Conservation (phyloP, 2,113 vertebrate species). For the Scytalopus superciliaris region DNA sequence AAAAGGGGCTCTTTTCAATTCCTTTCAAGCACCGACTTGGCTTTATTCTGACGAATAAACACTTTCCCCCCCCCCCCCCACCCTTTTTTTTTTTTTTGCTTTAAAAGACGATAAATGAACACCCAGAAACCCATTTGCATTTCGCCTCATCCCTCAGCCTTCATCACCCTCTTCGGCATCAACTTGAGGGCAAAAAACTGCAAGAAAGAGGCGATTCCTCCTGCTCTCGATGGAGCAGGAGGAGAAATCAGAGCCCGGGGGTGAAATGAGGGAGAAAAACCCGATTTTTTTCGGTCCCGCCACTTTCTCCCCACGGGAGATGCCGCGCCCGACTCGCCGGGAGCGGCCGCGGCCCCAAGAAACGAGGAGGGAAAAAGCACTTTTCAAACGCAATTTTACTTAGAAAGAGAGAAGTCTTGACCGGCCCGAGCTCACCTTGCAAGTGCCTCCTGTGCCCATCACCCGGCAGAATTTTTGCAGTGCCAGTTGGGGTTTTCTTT, state of each 20-base stretch:
- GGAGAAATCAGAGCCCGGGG: background rate
- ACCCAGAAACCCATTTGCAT: background rate
- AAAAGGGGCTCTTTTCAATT: background rate
- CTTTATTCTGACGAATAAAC: background rate
- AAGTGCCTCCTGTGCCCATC: too few species aligned
- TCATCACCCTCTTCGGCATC: background rate
- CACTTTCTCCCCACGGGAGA: background rate
- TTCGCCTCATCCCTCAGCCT: background rate
- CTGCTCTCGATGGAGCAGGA: background rate
- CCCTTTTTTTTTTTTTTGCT: background rate
- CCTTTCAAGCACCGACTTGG: background rate
- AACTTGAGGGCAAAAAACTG: background rate
- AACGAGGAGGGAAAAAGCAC: background rate
- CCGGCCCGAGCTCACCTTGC: background rate
- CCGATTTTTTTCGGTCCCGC: fast-evolving
- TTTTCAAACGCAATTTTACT: background rate
- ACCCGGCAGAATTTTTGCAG: background rate
- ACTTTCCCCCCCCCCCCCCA: too few species aligned
- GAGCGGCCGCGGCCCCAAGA: background rate
- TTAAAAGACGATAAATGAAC: background rate
- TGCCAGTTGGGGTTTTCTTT: too few species aligned
- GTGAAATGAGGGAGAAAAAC: background rate
- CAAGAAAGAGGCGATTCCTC: background rate
- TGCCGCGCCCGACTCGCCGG: background rate
- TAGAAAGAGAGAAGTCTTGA: background rate